phyloP scores from a whole-genome alignment of 2,797 vertebrate genomes.

The Lerista edwardsae region DNA sequence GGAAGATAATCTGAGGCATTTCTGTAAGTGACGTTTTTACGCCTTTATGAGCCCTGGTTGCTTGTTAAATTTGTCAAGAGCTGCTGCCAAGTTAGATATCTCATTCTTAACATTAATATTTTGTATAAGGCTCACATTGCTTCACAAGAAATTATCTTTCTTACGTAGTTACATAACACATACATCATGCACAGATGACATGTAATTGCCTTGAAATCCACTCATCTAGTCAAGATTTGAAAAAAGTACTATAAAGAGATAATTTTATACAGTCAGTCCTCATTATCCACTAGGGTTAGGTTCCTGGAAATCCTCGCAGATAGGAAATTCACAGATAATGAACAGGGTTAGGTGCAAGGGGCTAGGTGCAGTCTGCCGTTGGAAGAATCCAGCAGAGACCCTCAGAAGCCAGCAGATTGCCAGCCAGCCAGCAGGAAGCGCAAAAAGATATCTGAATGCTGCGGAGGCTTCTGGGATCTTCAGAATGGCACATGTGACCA shows the following conservation, averaged over 20 bases:
- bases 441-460: too few relatives aligned
- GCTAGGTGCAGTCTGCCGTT: too few relatives aligned
- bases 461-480: too few relatives aligned
- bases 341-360: too few relatives aligned
- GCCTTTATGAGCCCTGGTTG: not conserved
- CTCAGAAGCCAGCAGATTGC: too few relatives aligned
- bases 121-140: not conserved
- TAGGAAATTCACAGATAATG: too few relatives aligned
- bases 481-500: too few relatives aligned
- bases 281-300: too few relatives aligned
- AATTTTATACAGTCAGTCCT: too few relatives aligned
- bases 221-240: not conserved
- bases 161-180: not conserved
- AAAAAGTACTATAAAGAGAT: not conserved
- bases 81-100: not conserved
- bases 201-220: not conserved
- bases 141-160: not conserved
- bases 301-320: too few relatives aligned
- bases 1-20: conserved; percentile 35
- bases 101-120: not conserved
- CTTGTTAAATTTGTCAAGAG: not conserved
- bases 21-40: not conserved
- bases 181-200: not conserved
- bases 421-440: too few relatives aligned
- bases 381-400: too few relatives aligned